Base-by-base conservation (phyloP, 2,797 vertebrate species). In the Ptychobarbus kaznakovi region DNA sequence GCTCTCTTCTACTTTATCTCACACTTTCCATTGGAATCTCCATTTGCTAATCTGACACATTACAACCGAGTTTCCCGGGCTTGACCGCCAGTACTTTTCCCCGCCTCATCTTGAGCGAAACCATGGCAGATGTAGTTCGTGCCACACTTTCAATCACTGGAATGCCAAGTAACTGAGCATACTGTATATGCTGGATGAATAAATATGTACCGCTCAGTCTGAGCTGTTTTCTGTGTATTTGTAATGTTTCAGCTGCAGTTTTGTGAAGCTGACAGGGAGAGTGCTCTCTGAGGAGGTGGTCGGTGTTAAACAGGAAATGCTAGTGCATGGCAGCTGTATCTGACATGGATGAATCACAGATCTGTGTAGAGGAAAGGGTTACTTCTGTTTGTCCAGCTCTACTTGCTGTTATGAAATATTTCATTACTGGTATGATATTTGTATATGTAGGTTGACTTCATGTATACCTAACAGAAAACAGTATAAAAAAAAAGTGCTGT, bases 31-130 rank as follows among this genome's bases (percentile, higher is more conserved):
- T 81, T 87, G 65, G 77, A 87, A 86, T 88, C 89, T 90, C 89
- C 88, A 90, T 88, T 88, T 35, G 28, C 87, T 86, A 89, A 89
- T 86, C 78, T 42, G 63, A 86, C 78, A 86, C 80, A 88, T 86
- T 83, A 80, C 80, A 72, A 46, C 69, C 56, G 70, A 89, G 83
- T 87, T 87, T 75, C 85, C 86, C 73, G 15, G 38, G 56, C 74
- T 69, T 81, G 80, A 61, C 51, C 75, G 78, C 78, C 82, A 73
- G 38, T 75, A 74, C 83, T 11, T 56, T 20, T 53, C 76, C 28
- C 25, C 25, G 5, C 44, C 32, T 63, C 25, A 16, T 69, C 42
- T 70, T 49, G 40, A 32, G 40, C 42, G 16, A 73, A 77, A 38
- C 42, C 25, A 3, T 78, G 40, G 44, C 82, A 69, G 72, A 79